These are phyloP conservation scores for Decapterus maruadsi DNA, from an alignment of 2,797 vertebrate species.

Conservation along the genomic window DNA sequence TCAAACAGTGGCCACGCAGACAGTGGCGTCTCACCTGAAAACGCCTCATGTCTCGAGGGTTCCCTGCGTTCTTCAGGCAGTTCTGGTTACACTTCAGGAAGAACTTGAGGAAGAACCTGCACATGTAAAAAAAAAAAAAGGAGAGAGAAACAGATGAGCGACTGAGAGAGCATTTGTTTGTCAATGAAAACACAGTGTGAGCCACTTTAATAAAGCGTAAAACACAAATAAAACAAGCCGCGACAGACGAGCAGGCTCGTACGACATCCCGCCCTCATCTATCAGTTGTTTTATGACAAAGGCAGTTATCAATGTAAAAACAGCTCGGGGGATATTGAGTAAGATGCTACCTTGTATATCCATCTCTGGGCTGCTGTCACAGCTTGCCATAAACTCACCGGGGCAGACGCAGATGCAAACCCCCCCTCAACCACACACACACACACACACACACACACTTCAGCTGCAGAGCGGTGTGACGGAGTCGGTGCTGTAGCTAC, in stretches of 20 bases:
- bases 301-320: slow-evolving; percentile 73
- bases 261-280: slow-evolving; percentile 53
- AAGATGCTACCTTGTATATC: slow-evolving; percentile 79
- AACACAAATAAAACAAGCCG: slow-evolving; percentile 63
- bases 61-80: slow-evolving; percentile 98
- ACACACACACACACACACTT: background rate
- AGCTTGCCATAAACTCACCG: slow-evolving; percentile 72
- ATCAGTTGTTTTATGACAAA: slow-evolving; percentile 73
- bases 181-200: slow-evolving; percentile 45
- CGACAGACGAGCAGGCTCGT: slow-evolving; percentile 52
- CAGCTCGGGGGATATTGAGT: slow-evolving; percentile 72
- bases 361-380: slow-evolving; percentile 77
- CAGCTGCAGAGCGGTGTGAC: slow-evolving; percentile 57
- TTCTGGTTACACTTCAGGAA: slow-evolving; percentile 99
- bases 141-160: slow-evolving; percentile 45
- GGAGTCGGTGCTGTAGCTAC: slow-evolving; percentile 74
- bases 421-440: background rate
- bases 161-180: slow-evolving; percentile 40
- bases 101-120: slow-evolving; percentile 98
- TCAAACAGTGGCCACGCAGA: background rate
- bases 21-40: slow-evolving; percentile 90
- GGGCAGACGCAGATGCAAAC: slow-evolving; percentile 49
- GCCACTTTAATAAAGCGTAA: slow-evolving; percentile 48
- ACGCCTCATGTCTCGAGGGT: slow-evolving; percentile 97
- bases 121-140: slow-evolving; percentile 53